phyloP scores from a whole-genome alignment of 1,140 invertebrate genomes.

The Saccostrea glomerata region DNA sequence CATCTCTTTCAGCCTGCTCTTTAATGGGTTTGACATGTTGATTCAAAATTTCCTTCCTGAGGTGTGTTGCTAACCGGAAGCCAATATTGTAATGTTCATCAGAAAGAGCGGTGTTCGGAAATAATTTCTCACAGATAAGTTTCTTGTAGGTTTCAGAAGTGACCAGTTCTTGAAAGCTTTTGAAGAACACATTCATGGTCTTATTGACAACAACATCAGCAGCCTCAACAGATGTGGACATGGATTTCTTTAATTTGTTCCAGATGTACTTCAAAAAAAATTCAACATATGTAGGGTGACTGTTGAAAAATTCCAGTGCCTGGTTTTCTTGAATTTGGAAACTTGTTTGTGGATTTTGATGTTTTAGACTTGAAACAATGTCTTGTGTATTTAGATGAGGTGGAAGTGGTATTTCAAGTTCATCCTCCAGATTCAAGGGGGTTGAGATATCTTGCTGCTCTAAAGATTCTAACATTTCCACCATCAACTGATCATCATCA shows the following conservation, averaged over 20 bases:
- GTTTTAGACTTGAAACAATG: background rate
- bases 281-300: background rate
- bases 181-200: slow-evolving; percentile 41
- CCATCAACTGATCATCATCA: slow-evolving; percentile 18
- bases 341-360: slow-evolving; percentile 26
- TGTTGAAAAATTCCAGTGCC: background rate
- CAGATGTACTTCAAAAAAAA: slow-evolving; percentile 5
- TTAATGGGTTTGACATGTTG: slow-evolving; percentile 36
- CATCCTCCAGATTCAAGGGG: slow-evolving; percentile 14
- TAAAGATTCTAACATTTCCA: slow-evolving; percentile 18
- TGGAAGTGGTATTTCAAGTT: slow-evolving; percentile 1
- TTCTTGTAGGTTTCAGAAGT: slow-evolving; percentile 15
- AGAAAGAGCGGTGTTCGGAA: slow-evolving; percentile 22
- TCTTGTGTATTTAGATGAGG: slow-evolving; percentile 28
- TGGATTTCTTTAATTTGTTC: slow-evolving; percentile 34
- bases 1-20: slow-evolving; percentile 30
- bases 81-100: slow-evolving; percentile 38
- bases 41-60: slow-evolving; percentile 39
- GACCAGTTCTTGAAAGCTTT: background rate
- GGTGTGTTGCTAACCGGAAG: slow-evolving; percentile 19
- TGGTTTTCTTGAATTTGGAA: slow-evolving; percentile 29
- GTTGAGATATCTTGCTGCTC: slow-evolving; percentile 17
- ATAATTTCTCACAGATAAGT: background rate
- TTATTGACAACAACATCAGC: slow-evolving; percentile 27
- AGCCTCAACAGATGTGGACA: slow-evolving; percentile 21